Conservation (phyloP, 2,888 invertebrate genomes). For the Chrysotoxum bicinctum region DNA sequence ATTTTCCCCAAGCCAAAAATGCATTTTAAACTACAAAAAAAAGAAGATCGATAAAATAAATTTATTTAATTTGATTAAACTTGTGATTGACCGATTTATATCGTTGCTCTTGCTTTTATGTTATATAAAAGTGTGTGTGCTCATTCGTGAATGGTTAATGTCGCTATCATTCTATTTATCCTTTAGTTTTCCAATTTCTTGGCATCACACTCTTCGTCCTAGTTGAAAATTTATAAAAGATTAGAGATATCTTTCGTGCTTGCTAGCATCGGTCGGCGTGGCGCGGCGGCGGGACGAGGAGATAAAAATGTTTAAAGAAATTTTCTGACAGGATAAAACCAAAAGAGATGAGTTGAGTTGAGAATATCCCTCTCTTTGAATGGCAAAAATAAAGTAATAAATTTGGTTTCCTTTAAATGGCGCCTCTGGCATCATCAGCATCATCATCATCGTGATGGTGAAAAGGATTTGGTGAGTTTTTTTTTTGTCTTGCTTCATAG, state of each 20-base stretch:
- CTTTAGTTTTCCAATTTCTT: constrained; percentile 3
- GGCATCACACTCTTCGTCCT: constrained; percentile 1
- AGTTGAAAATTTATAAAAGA: constrained; percentile 11
- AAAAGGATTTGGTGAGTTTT: constrained; percentile 15
- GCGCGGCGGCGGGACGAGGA: too few species aligned
- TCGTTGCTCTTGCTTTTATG: not conserved
- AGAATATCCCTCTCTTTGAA: constrained; percentile 27
- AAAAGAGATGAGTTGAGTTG: constrained; percentile 29
- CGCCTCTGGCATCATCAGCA: constrained; percentile 1
- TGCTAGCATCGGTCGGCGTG: too few species aligned
- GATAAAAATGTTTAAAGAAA: constrained; percentile 53
- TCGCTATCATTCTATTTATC: constrained; percentile 8
- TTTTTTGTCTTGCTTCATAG: not conserved
- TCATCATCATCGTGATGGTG: not conserved
- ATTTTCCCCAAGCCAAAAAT: constrained; percentile 11
- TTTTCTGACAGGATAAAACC: constrained; percentile 66
- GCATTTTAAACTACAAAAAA: not conserved
- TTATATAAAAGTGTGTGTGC: not conserved
- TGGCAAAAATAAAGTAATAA: constrained; percentile 47
- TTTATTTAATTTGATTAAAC: constrained; percentile 27
- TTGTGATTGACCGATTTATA: constrained; percentile 19
- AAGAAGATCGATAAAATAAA: constrained; percentile 27
- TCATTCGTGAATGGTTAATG: constrained; percentile 29
- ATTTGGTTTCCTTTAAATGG: constrained; percentile 33
- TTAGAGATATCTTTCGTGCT: constrained; percentile 32